A percentile compares a stretch with the other conserved stretches of the same genome.
phyloP scores from a whole-genome alignment of 2,888 invertebrate species.

The Drosophila leonis region DNA sequence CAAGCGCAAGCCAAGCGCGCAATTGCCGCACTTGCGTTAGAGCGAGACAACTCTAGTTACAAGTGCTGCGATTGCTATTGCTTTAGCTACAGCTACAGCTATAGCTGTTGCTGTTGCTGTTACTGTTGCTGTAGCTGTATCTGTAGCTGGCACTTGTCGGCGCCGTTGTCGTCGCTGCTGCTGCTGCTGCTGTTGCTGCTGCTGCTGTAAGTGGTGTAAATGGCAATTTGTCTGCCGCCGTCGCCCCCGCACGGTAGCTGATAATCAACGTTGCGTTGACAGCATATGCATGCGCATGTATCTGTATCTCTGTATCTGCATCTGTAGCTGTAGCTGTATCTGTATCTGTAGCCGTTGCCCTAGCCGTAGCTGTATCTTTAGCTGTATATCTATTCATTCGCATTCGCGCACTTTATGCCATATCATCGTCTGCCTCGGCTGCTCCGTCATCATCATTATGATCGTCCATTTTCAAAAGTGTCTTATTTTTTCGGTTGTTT shows the following conservation, averaged over 20 bases:
- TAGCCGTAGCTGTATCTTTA: slow-evolving; percentile 25
- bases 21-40: slow-evolving; percentile 39
- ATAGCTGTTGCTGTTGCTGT: slow-evolving; percentile 21
- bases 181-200: slow-evolving; percentile 19
- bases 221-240: slow-evolving; percentile 74
- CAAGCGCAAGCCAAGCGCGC: slow-evolving; percentile 14
- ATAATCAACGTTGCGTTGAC: slow-evolving; percentile 66
- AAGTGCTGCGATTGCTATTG: neutral
- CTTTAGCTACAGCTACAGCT: neutral
- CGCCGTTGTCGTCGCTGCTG: slow-evolving; percentile 30
- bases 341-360: slow-evolving; percentile 14
- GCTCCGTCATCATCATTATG: slow-evolving; percentile 72
- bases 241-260: slow-evolving; percentile 73
- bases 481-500: slow-evolving; percentile 58
- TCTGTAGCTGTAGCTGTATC: slow-evolving; percentile 20
- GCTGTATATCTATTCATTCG: slow-evolving; percentile 61
- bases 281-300: slow-evolving; percentile 42
- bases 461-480: slow-evolving; percentile 73
- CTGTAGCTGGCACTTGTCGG: slow-evolving; percentile 42
- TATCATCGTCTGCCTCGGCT: slow-evolving; percentile 66
- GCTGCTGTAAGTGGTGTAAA: slow-evolving; percentile 79
- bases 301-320: slow-evolving; percentile 30
- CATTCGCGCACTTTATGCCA: slow-evolving; percentile 73
- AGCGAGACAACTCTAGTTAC: slow-evolving; percentile 67
- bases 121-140: neutral